Evolutionary conservation across 2,888 invertebrate species (phyloP), one percentile per base, ranked within the genome.

Genomic region (Apomyelois bistriatella): DNA sequence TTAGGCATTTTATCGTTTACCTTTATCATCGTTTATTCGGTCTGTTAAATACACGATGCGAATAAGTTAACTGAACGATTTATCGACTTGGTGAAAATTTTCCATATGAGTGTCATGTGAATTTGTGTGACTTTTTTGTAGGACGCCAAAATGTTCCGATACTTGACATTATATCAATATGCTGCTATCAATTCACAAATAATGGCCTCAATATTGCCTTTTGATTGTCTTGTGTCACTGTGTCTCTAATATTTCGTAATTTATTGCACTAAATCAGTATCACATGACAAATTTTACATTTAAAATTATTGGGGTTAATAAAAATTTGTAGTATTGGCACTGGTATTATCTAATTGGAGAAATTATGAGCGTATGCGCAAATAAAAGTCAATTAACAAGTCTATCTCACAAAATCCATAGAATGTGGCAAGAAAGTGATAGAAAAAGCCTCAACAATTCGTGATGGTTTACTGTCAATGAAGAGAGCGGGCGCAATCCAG

Each of bases 211-310:
- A 13, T 46, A 32, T 32, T 32, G 15, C 3, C 35, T 30, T 46
- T 16, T 32, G 46, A 32, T 46, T 46, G 46, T 32, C 46, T 46
- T 16, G 16, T 15, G 32, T 46, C 46, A 35, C 32, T 46, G 13
- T 15, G 15, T 46, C 16, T 32, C 4, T 13, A 46, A 32, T 46
- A 32, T 46, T 32, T 32, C 13, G 16, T 16, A 32, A 46, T 46
- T 32, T 46, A 46, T 46, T 35, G 5, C 46, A 16, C 3, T 46
- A 12, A 46, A 32, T 46, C 46, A 32, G 15, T 32, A 16, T 46
- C 46, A 46, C 46, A 35, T 46, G 46, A 46, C 46, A 32, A 15
- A 46, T 32, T 32, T 16, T 43, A 32, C 16, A 32, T 46, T 46
- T 16, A 7, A 28, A n/a, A 32, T 32, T 32, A 32, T 46, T 35